Conservation (phyloP, 2,113 vertebrate species). For the Xenopus borealis region DNA sequence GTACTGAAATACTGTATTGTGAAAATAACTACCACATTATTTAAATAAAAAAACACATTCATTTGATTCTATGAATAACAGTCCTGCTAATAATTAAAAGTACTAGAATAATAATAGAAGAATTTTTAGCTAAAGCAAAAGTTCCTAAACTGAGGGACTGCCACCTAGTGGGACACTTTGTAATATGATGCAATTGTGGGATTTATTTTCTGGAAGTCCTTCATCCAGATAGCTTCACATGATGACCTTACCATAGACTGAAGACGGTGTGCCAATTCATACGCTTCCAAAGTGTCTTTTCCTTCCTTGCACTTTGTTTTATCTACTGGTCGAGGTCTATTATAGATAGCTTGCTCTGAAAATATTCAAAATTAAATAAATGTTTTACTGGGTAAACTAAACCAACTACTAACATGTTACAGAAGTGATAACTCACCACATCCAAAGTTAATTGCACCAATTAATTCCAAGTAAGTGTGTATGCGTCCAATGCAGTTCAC, state of each 20-base stretch:
- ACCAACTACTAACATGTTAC: not conserved
- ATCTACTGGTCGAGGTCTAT: constrained; percentile 79
- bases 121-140: no score
- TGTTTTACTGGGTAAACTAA: not conserved
- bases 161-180: no score
- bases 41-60: no score
- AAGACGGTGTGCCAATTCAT: constrained; percentile 87
- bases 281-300: constrained; percentile 79
- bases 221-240: no score
- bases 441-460: constrained; percentile 95
- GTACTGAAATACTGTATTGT: no score
- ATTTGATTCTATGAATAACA: no score
- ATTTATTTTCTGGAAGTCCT: no score
- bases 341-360: constrained; percentile 90
- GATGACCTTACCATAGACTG: constrained; percentile 82
- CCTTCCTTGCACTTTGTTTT: constrained; percentile 75
- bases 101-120: no score
- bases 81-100: no score
- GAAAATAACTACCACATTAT: no score
- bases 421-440: constrained; percentile 72
- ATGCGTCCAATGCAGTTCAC: constrained; percentile 97
- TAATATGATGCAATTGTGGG: no score
- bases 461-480: constrained; percentile 93
- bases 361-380: not conserved
- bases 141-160: no score